phyloP scores from a whole-genome alignment of 2,888 invertebrate genomes.

The Galeruca laticollis region DNA sequence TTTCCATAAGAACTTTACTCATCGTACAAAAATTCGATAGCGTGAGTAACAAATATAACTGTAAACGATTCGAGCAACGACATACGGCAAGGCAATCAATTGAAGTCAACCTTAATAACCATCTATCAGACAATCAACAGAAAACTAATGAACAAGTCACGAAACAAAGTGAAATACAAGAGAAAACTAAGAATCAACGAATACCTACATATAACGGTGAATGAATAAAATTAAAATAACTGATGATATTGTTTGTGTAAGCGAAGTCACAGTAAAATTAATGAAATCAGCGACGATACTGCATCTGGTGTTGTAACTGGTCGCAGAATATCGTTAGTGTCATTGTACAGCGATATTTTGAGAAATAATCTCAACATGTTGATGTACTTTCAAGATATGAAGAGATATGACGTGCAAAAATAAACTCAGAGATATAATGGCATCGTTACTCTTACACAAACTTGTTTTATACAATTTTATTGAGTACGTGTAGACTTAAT shows the following conservation, averaged over 20 bases:
- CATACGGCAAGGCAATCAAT: slow-evolving; percentile 30
- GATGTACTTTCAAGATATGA: slow-evolving; percentile 14
- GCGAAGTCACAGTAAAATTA: slow-evolving; percentile 17
- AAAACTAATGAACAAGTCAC: slow-evolving; percentile 28
- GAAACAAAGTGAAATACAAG: slow-evolving; percentile 10
- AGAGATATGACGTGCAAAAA: slow-evolving; percentile 3
- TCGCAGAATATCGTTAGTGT: slow-evolving; percentile 23
- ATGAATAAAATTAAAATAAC: slow-evolving; percentile 26
- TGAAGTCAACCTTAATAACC: slow-evolving; percentile 20
- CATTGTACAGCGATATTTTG: slow-evolving; percentile 19
- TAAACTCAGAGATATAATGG: not conserved
- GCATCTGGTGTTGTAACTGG: slow-evolving; percentile 31
- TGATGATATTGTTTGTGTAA: slow-evolving; percentile 25
- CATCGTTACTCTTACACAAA: not conserved
- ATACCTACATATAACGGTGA: slow-evolving; percentile 24
- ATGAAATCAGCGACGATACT: slow-evolving; percentile 20
- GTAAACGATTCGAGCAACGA: slow-evolving; percentile 22
- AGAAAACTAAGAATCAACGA: slow-evolving; percentile 6
- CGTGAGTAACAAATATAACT: slow-evolving; percentile 22
- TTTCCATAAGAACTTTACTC: not conserved
- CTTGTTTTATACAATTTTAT: slow-evolving; percentile 1
- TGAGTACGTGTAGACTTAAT: not conserved
- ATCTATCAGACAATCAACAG: slow-evolving; percentile 31
- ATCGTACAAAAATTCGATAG: not conserved
- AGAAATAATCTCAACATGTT: slow-evolving; percentile 13